phyloP scores from a whole-genome alignment of 2,797 vertebrate genomes.

The Myripristis jacobus region DNA sequence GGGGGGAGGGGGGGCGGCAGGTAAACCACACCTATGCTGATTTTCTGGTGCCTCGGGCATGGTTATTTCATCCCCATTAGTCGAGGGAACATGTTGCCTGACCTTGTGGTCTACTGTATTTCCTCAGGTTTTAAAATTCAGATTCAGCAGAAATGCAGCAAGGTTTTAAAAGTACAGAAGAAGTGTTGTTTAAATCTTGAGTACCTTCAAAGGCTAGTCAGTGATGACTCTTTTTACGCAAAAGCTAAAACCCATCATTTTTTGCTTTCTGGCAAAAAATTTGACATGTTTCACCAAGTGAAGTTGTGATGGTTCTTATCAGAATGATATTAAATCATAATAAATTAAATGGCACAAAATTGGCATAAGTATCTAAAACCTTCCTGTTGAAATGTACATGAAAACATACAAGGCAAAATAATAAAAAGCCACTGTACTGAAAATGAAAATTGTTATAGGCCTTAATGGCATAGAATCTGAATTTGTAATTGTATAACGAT shows the following conservation, averaged over 20 bases:
- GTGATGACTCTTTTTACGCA: background rate
- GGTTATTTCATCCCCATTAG: conserved; percentile 79
- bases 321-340: too few relatives aligned
- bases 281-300: background rate
- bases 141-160: background rate
- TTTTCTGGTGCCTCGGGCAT: conserved; percentile 86
- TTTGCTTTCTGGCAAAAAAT: background rate
- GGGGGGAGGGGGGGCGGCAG: conserved; percentile 58
- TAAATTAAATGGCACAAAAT: background rate
- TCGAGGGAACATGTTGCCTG: conserved; percentile 45
- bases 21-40: conserved; percentile 86
- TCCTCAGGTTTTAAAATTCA: conserved; percentile 10
- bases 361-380: background rate
- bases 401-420: conserved; percentile 8
- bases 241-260: background rate
- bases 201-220: background rate
- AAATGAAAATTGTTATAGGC: background rate
- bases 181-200: background rate
- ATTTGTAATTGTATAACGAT: background rate
- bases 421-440: background rate
- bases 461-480: conserved; percentile 1
- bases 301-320: too few relatives aligned
- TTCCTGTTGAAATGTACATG: conserved; percentile 2
- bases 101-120: conserved; percentile 57
- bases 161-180: background rate